A percentile compares a stretch with the other conserved stretches of the same genome.
These are phyloP conservation scores for Porites lobata DNA, from an alignment of 92 coral and sea anemone genomes.

Conservation along the genomic window DNA sequence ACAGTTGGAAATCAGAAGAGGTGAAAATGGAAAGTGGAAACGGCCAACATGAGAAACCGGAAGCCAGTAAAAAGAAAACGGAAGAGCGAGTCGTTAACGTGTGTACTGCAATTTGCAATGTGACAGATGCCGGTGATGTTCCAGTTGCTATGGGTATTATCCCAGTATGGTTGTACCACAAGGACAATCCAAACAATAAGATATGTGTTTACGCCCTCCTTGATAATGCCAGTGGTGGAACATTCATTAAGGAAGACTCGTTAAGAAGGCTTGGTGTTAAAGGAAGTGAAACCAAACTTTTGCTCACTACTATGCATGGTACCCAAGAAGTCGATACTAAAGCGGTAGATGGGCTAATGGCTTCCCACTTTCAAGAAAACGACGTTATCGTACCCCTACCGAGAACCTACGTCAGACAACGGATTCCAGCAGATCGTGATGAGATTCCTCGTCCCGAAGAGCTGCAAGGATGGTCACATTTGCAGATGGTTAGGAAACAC, in stretches of 20 bases:
- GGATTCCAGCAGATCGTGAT: conserved; percentile 63
- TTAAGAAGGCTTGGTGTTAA: conserved; percentile 61
- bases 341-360: conserved; percentile 65
- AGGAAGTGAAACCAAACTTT: conserved; percentile 50
- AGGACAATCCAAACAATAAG: conserved; percentile 34
- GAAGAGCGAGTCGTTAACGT: conserved; percentile 15
- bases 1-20: conserved; percentile 50
- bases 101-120: conserved; percentile 49
- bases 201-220: conserved; percentile 70
- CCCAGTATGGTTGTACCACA: too few species aligned
- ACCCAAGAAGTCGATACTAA: conserved; percentile 42
- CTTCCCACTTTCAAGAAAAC: conserved; percentile 54
- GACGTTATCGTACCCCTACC: conserved; percentile 61
- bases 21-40: conserved; percentile 15
- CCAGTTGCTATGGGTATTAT: too few species aligned
- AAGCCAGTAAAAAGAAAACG: background rate
- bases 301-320: conserved; percentile 76
- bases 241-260: conserved; percentile 70
- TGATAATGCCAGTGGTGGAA: conserved; percentile 79
- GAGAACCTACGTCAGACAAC: conserved; percentile 60
- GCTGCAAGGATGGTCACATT: conserved; percentile 46
- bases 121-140: conserved; percentile 63
- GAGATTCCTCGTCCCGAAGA: conserved; percentile 67
- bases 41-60: conserved; percentile 3
- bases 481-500: conserved; percentile 27